Conservation (phyloP, 2,113 vertebrate species). For the Reinhardtius hippoglossoides region DNA sequence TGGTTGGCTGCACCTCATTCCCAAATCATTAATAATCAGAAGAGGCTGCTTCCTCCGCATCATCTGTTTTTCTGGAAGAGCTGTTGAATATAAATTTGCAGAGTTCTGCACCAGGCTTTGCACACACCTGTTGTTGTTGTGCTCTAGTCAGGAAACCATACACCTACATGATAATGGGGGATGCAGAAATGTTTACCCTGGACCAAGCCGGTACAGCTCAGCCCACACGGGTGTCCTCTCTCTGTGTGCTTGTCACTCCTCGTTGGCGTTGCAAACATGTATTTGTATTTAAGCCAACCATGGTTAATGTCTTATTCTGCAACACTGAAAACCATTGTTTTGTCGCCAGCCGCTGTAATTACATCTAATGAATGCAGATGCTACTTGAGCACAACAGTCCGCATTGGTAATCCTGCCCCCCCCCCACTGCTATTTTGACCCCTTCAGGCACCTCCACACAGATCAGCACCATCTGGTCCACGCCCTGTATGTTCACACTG, state of each 20-base stretch:
- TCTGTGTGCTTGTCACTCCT: conserved; percentile 10
- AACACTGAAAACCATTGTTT: conserved; percentile 22
- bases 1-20: conserved; percentile 9
- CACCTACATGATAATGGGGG: conserved; percentile 29
- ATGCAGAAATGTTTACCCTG: conserved; percentile 32
- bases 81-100: conserved; percentile 62
- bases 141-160: conserved; percentile 32
- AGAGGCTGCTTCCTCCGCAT: conserved; percentile 54
- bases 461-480: conserved; percentile 67
- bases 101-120: conserved; percentile 33
- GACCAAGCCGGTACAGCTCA: conserved; percentile 3
- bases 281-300: neutral
- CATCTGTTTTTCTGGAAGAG: conserved; percentile 59
- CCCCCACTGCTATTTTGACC: conserved; percentile 44
- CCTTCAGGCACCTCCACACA: conserved; percentile 28
- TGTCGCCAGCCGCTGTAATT: conserved; percentile 15
- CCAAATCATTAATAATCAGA: conserved; percentile 48
- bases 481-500: conserved; percentile 69
- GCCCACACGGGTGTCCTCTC: conserved; percentile 6
- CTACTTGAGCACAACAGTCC: conserved; percentile 16
- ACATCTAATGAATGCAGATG: conserved; percentile 23
- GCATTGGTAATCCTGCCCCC: conserved; percentile 49
- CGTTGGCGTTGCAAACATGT: conserved; percentile 3
- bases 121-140: conserved; percentile 60
- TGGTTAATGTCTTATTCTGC: neutral